Percentiles rank a stretch among this genome's conserved stretches.
Evolutionary conservation across 2,113 vertebrate species (phyloP).

Genomic region (Sinocyclocheilus rhinocerous): DNA sequence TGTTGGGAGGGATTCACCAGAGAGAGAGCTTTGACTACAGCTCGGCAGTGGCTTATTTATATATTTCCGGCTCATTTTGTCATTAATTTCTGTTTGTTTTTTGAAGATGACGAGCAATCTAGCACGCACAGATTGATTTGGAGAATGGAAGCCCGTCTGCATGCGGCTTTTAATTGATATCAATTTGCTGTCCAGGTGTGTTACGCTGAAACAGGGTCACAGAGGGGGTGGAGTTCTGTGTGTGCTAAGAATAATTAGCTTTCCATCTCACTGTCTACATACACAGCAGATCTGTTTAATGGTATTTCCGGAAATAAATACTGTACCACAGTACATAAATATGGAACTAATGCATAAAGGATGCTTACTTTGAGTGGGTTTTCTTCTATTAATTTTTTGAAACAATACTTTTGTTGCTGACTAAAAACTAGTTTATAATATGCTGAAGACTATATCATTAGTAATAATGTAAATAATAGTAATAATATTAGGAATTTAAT

Average conservation of each 20-base stretch:
- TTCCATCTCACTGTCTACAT: conserved; percentile 34
- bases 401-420: background rate
- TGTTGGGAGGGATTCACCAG: conserved; percentile 14
- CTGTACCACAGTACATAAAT: background rate
- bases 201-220: conserved; percentile 44
- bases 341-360: background rate
- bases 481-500: background rate
- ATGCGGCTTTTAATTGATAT: conserved; percentile 59
- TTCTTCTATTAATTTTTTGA: background rate
- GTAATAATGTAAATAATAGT: background rate
- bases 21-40: conserved; percentile 17
- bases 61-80: conserved; percentile 43
- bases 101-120: conserved; percentile 34
- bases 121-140: conserved; percentile 46
- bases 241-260: conserved; percentile 42
- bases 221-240: background rate
- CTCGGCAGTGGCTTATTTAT: conserved; percentile 28
- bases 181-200: conserved; percentile 59
- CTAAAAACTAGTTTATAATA: background rate
- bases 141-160: conserved; percentile 46
- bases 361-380: background rate
- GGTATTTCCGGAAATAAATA: background rate
- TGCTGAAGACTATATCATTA: background rate
- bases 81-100: conserved; percentile 52
- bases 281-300: background rate